phyloP scores from a whole-genome alignment of 1,140 invertebrate species.

The Drosophila nigrodunni region DNA sequence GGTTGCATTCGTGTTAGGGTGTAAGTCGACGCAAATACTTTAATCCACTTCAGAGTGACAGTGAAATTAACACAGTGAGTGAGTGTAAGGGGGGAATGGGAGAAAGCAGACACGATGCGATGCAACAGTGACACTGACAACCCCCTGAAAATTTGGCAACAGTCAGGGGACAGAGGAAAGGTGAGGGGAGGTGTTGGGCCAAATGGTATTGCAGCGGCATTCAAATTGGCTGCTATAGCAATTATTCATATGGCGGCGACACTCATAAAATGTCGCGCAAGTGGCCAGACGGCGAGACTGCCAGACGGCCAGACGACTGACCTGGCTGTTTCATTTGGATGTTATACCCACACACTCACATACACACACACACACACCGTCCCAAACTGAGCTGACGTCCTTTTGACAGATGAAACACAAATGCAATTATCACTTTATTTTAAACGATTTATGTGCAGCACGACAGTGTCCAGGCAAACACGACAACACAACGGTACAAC shows the following conservation, averaged over 20 bases:
- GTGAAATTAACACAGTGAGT: slow-evolving; percentile 73
- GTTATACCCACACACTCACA: slow-evolving; percentile 22
- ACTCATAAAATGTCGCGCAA: slow-evolving; percentile 79
- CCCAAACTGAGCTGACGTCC: slow-evolving; percentile 58
- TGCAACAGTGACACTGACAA: slow-evolving; percentile 53
- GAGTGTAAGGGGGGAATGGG: slow-evolving; percentile 13
- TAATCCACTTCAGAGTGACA: slow-evolving; percentile 82
- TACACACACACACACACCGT: slow-evolving; percentile 6
- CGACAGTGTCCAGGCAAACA: slow-evolving; percentile 52
- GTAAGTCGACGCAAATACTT: slow-evolving; percentile 81
- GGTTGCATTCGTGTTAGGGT: slow-evolving; percentile 78
- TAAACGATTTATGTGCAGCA: slow-evolving; percentile 82
- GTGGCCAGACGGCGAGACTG: slow-evolving; percentile 31
- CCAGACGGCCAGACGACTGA: slow-evolving; percentile 15
- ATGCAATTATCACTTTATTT: slow-evolving; percentile 84
- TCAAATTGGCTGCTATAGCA: slow-evolving; percentile 83
- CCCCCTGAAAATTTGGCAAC: slow-evolving; percentile 42
- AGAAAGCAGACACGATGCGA: slow-evolving; percentile 2
- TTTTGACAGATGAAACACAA: slow-evolving; percentile 82
- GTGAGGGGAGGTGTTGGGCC: slow-evolving; percentile 6
- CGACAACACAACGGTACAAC: slow-evolving; percentile 17
- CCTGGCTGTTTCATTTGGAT: slow-evolving; percentile 23
- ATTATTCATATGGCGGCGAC: slow-evolving; percentile 81
- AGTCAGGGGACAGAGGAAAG: slow-evolving; percentile 2
- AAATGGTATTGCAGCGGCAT: slow-evolving; percentile 48